Percentiles rank a stretch among this genome's conserved stretches.
Evolutionary conservation across 64 coral and sea anemone genomes (phyloP).

Genomic region (Montipora foliosa): DNA sequence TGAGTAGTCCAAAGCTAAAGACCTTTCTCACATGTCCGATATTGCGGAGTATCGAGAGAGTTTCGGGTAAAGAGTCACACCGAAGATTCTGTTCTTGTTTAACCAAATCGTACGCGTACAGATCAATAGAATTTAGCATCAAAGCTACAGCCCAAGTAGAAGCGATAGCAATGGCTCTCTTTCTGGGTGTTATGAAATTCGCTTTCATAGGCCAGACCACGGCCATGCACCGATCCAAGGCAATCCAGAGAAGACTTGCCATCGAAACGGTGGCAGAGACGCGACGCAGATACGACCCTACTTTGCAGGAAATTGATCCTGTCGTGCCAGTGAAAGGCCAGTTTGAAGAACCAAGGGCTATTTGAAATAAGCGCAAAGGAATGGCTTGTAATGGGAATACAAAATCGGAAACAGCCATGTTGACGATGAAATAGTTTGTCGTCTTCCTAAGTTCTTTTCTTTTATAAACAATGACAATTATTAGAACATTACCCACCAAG

Average conservation of each 20-base stretch:
- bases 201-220: neutral
- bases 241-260: neutral
- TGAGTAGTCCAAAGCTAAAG: neutral
- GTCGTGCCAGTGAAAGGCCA: neutral
- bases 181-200: neutral
- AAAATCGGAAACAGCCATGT: conserved; percentile 20
- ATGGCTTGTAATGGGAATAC: neutral
- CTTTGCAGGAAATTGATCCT: neutral
- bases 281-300: neutral
- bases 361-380: neutral
- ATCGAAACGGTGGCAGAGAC: neutral
- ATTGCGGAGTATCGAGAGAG: neutral
- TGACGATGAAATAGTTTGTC: neutral
- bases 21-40: neutral
- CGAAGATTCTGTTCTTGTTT: neutral
- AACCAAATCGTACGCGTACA: neutral
- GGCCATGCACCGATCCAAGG: neutral
- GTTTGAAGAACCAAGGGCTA: neutral
- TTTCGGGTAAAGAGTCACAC: neutral
- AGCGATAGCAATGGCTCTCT: neutral
- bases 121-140: neutral
- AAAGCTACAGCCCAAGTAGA: neutral
- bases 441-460: neutral
- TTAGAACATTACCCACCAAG: neutral
- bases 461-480: neutral